Conservation (phyloP, 2,113 vertebrate genomes). For the Donacobius atricapilla region DNA sequence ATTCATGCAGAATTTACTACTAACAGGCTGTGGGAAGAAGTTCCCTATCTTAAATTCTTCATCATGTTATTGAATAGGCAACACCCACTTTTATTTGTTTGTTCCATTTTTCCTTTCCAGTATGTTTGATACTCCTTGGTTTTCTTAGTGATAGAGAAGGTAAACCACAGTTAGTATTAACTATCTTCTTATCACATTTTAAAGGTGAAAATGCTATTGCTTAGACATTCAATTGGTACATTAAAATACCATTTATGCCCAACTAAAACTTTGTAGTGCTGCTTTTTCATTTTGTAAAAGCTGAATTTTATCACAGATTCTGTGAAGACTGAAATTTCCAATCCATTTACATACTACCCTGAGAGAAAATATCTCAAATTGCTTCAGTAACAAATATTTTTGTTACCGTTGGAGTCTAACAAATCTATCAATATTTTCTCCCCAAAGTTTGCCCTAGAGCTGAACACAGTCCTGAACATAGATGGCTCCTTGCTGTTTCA, state of each 20-base stretch:
- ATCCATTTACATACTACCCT: fast-evolving
- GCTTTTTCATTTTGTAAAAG: background rate
- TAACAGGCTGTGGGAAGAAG: background rate
- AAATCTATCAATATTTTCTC: background rate
- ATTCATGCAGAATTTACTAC: background rate
- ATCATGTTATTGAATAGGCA: background rate
- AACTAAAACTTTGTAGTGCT: background rate
- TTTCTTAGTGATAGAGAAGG: background rate
- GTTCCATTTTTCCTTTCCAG: background rate
- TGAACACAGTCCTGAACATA: background rate
- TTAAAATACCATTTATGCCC: background rate
- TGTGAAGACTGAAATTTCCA: background rate
- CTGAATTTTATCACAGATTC: background rate
- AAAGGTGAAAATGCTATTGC: background rate
- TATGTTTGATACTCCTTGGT: background rate
- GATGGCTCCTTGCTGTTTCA: background rate
- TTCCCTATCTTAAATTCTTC: background rate
- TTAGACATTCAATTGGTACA: background rate
- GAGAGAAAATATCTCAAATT: background rate
- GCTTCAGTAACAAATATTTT: background rate
- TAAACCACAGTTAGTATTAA: background rate
- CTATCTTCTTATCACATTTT: background rate
- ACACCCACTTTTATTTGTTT: background rate
- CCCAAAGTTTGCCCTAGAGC: background rate
- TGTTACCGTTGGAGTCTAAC: background rate